Evolutionary conservation across 53 echinoderm and acorn worm genomes (phyloP).

Genomic region (Stichopus horrens): DNA sequence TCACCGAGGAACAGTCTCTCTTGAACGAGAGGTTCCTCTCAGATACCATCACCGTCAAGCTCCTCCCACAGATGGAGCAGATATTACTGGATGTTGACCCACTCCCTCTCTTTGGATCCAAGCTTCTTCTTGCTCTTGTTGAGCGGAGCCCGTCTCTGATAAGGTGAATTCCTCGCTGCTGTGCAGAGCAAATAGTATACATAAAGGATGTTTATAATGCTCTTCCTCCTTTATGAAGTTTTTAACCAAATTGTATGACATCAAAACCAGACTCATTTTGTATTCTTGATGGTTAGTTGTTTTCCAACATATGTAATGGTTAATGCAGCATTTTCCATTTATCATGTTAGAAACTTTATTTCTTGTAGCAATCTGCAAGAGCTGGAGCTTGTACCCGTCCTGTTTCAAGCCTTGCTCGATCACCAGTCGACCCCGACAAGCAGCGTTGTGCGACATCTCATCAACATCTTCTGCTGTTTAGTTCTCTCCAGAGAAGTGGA

Average conservation of each 20-base stretch:
- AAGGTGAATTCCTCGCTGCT: constrained; percentile 47
- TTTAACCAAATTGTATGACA: too few relatives aligned
- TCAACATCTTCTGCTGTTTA: constrained; percentile 77
- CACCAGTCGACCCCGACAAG: constrained; percentile 87
- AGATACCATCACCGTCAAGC: constrained; percentile 70
- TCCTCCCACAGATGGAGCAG: constrained; percentile 79
- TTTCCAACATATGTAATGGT: background rate
- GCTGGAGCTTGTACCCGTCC: constrained; percentile 72
- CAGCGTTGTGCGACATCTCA: constrained; percentile 82
- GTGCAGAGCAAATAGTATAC: too few relatives aligned
- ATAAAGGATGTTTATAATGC: too few relatives aligned
- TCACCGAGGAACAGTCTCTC: constrained; percentile 76
- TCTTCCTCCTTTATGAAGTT: too few relatives aligned
- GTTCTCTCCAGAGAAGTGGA: constrained; percentile 62
- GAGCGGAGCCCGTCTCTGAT: constrained; percentile 85
- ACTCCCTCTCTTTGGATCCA: constrained; percentile 88
- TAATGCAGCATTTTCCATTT: background rate
- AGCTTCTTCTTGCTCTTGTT: constrained; percentile 82
- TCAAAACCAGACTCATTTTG: too few relatives aligned
- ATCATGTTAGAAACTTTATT: background rate
- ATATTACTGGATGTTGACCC: constrained; percentile 88
- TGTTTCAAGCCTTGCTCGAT: constrained; percentile 89
- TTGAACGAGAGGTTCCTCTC: constrained; percentile 75
- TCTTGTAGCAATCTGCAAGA: constrained; percentile 65
- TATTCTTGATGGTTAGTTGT: background rate